These are phyloP conservation scores for Neodiprion fabricii DNA, from an alignment of 1,140 invertebrate genomes.

Conservation along the genomic window DNA sequence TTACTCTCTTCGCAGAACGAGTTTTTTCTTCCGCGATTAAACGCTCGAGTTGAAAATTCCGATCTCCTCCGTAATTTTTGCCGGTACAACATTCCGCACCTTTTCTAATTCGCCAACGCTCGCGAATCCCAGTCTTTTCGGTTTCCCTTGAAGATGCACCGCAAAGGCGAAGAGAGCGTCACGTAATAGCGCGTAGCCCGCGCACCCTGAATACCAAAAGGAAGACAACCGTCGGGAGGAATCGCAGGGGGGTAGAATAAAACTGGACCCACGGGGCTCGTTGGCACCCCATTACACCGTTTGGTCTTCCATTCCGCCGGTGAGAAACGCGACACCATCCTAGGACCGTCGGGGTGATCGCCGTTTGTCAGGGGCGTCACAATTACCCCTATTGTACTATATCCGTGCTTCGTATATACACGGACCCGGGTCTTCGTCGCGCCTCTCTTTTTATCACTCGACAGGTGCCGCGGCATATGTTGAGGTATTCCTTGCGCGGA, in stretches of 20 bases:
- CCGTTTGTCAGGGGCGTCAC: slow-evolving; percentile 49
- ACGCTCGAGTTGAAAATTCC: too few species aligned
- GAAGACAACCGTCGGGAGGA: slow-evolving; percentile 28
- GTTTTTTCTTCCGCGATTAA: too few species aligned
- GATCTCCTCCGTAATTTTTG: too few species aligned
- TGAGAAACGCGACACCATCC: slow-evolving; percentile 33
- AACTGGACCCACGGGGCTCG: slow-evolving; percentile 57
- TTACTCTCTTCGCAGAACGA: too few species aligned
- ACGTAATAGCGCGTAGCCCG: slow-evolving; percentile 11
- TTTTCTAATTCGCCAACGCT: too few species aligned
- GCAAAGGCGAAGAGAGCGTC: neutral
- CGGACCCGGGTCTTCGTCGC: slow-evolving; percentile 10
- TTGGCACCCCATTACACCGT: slow-evolving; percentile 59
- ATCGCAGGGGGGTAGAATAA: slow-evolving; percentile 37
- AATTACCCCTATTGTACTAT: slow-evolving; percentile 50
- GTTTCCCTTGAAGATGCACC: neutral
- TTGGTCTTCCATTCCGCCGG: slow-evolving; percentile 52
- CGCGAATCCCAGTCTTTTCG: too few species aligned
- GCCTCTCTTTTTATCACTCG: slow-evolving; percentile 29
- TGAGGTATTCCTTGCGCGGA: too few species aligned
- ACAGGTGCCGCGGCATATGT: neutral
- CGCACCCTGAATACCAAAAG: slow-evolving; percentile 22
- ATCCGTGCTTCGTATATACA: slow-evolving; percentile 41
- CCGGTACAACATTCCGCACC: too few species aligned
- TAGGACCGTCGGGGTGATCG: slow-evolving; percentile 41